Base-by-base conservation (phyloP, 2,113 vertebrate species). In the Pluvialis apricaria region DNA sequence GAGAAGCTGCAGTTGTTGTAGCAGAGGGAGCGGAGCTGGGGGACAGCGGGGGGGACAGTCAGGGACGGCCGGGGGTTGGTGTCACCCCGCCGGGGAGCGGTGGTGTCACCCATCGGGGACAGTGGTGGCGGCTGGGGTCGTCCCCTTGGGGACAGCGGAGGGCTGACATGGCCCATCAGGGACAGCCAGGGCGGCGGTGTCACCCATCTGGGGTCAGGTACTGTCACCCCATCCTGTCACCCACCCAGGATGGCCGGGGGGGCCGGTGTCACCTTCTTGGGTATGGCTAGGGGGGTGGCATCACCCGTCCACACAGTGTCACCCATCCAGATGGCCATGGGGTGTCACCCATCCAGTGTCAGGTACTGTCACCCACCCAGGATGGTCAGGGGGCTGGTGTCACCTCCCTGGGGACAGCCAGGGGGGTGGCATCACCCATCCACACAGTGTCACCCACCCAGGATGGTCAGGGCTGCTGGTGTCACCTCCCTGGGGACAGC, bases 1-100 rank as follows among this genome's bases (percentile, higher is more conserved):
- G 96, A 89, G 95, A 99, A 87, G 18, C 72, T 97, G 91, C 99
- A 99, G 97, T 99, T 97, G 21, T 98, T 99, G 96, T 98, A 97
- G 95, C 99, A 99, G 7, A 99, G 94, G 3, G 99, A 98, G 83
- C 96, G 98, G 55, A 98, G 98, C 99, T 99, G 97, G 36, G 52
- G 64, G 47, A 12, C 21, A n/a, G n/a, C 72, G 49, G 44, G 26
- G 66, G 77, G 36, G 31, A 15, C 4, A 8, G 18, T 93, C 51
- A 96, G 89, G 42, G 51, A 6, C 0, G 0, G 57, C 15, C 1
- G 4, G 15, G 38, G 32, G 34, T 16, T n/a, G 72, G 31, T 2
- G 6, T 28, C 72, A 51, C 61, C 60, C 32, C 5, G 1, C 4
- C 0, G 6, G 45, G 65, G 52, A 21, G 20, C 3, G 28, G 2